Evolutionary conservation across 2,888 invertebrate species (phyloP), one percentile per base, ranked within the genome.

Genomic region (Oscheius onirici): DNA sequence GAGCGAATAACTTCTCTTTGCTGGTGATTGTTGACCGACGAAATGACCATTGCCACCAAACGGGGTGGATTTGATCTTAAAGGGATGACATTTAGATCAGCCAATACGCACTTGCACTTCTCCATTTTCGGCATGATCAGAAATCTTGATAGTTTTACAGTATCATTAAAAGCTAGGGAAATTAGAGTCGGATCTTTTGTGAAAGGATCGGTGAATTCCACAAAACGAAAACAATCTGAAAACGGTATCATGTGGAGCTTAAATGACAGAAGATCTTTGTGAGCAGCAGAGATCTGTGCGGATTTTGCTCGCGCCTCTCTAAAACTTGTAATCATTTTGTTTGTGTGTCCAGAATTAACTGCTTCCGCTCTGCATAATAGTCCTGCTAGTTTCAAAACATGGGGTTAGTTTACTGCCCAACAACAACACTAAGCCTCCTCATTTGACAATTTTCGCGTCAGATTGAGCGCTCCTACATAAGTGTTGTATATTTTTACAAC

Each of bases 1-100:
- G 73, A 57, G 28, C 78, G 57, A 26, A 79, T 79, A n/a, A 72
- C 73, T 40, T 75, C 69, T 20, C 78, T 69, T n/a, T 76, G 66
- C 10, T 73, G 73, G 34, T 72, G 70, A 43, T 73, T 76, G 8
- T 66, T 58, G 22, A 67, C 73, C 17, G 69, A 68, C 11, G 75
- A 74, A 3, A 78, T 55, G 17, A 78, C 69, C 13, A 71, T 75
- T 28, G 74, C 66, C 51, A 76, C 69, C 11, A 76, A 46, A 63
- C 60, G 68, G 6, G 78, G 75, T 3, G 71, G n/a, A 26, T 63
- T 28, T 26, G 13, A 10, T 49, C 63, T 46, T 24, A 58, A 20
- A 40, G n/a, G 28, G 15, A 3, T 58, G 20, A 20, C 15, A 13
- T 60, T 17, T 17, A 52, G 22, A 5, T 22, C 13, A 2, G 20